Evolutionary conservation across 2,797 vertebrate genomes (phyloP), one percentile per base, ranked within the genome.

Genomic region (Xiphorhynchus erythropygius): DNA sequence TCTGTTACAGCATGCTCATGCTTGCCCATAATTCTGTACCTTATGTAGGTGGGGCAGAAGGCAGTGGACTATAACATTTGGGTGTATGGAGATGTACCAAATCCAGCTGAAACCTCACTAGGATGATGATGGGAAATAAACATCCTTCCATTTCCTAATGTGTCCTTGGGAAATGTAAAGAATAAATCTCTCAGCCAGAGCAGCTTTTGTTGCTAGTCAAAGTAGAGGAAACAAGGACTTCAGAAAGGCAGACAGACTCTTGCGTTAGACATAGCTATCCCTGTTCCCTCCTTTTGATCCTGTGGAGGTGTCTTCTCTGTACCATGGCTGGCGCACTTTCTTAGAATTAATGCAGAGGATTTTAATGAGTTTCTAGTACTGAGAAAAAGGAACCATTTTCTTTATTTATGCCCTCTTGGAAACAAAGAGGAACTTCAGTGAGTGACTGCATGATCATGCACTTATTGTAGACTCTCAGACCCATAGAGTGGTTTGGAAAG

Each of bases 41-140:
- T 62, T 28, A 14, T 2, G 6, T 35, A 55, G 27, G 37, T 1
- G 3, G 14, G 23, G 24, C 0, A 1, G 57, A 62, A 70, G 19
- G 33, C 32, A 65, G 14, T 32, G 30, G 39, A n/a, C 27, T 35
- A 18, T 39, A 74, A 87, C 53, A 78, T 62, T 13, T 53, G 39
- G 9, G 21, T 35, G 11, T n/a, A 33, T 32, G 18, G 32, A 78
- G 35, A 27, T 46, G 14, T 1, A 6, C 47, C 52, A 87, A 60
- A 88, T 28, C 10, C 2, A 3, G 8, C 15, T 59, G 35, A 83
- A 82, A 37, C 25, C 63, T 60, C 42, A 37, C 30, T 0, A 3
- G 22, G 8, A 8, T 41, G 15, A 35, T 33, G 16, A 11, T 59
- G 23, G 62, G 47, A 70, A 83, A 85, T 52, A 65, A 85, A 53